Percentiles rank a stretch among this genome's conserved stretches.
Evolutionary conservation across 2,797 vertebrate genomes (phyloP).

Genomic region (Sebastes steindachneri): DNA sequence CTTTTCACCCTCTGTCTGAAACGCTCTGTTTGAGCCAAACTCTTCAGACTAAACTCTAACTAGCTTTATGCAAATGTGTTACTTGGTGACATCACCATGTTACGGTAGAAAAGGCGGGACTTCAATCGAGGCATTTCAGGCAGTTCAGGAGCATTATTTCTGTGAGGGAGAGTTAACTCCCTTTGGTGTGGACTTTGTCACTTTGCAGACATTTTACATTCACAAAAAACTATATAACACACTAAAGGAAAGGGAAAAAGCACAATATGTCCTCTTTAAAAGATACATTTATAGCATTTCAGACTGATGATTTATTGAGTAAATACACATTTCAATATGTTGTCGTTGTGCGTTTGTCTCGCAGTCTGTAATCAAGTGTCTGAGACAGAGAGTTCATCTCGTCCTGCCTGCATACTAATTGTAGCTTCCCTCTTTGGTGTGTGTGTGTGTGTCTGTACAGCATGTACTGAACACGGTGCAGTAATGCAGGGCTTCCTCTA

Average conservation of each 20-base stretch:
- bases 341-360: background rate
- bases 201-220: too few species aligned
- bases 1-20: background rate
- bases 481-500: constrained; percentile 35
- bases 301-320: background rate
- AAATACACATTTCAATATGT: background rate
- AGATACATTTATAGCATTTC: background rate
- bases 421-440: constrained; percentile 6
- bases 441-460: constrained; percentile 15
- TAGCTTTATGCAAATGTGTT: too few species aligned
- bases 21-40: too few species aligned
- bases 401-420: constrained; percentile 7
- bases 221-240: too few species aligned
- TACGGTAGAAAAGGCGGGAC: rapidly evolving
- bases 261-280: background rate
- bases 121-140: rapidly evolving
- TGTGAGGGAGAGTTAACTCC: too few species aligned
- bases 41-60: too few species aligned
- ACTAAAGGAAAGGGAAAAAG: too few species aligned
- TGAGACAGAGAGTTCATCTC: constrained; percentile 1
- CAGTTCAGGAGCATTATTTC: too few species aligned
- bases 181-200: too few species aligned
- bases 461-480: constrained; percentile 12
- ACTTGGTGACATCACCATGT: too few species aligned
- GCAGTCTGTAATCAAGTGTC: background rate